phyloP scores from a whole-genome alignment of 2,888 invertebrate genomes.

The Tenthredo livida region DNA sequence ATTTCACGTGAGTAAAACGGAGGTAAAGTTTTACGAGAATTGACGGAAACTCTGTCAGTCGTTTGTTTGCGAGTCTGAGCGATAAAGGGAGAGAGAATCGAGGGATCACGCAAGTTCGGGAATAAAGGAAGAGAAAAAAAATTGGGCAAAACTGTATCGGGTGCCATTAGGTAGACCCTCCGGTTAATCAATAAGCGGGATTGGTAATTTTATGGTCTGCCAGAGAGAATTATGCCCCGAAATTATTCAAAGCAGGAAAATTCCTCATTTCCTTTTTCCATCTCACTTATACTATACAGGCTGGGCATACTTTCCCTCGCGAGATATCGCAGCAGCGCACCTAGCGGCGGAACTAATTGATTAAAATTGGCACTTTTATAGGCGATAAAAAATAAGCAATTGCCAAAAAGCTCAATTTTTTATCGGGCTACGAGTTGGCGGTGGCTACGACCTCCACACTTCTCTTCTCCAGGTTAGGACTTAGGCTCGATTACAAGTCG shows the following conservation, averaged over 20 bases:
- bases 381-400: constrained; percentile 30
- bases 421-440: not conserved
- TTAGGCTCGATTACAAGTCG: constrained; percentile 29
- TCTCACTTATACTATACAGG: too few species aligned
- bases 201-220: constrained; percentile 68
- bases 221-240: constrained; percentile 64
- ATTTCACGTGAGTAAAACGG: constrained; percentile 35
- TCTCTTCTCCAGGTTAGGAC: not conserved
- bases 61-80: constrained; percentile 34
- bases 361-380: constrained; percentile 39
- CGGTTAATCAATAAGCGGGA: constrained; percentile 64
- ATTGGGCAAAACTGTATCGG: constrained; percentile 33
- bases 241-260: constrained; percentile 20
- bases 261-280: constrained; percentile 14
- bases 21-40: constrained; percentile 43
- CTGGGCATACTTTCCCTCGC: not conserved
- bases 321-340: not conserved
- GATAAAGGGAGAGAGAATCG: not conserved
- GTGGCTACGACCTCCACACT: not conserved
- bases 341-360: constrained; percentile 24
- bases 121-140: not conserved
- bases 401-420: constrained; percentile 27
- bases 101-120: constrained; percentile 11
- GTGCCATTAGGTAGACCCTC: constrained; percentile 42
- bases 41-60: constrained; percentile 47